Conservation (phyloP, 2,888 invertebrate species). For the Neoaliturus tenellus region DNA sequence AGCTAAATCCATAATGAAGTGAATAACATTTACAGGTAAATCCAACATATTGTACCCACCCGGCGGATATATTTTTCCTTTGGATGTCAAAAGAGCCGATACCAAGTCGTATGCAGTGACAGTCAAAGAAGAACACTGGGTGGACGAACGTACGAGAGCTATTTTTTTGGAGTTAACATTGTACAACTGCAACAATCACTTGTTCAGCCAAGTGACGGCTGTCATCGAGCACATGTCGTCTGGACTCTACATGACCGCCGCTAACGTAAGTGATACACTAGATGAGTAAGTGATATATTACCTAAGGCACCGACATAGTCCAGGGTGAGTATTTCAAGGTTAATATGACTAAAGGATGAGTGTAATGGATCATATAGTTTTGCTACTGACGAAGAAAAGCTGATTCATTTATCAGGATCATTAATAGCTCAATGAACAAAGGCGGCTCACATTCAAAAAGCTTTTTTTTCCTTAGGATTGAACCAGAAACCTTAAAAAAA, state of each 20-base stretch:
- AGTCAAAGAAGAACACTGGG: slow-evolving; percentile 25
- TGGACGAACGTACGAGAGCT: slow-evolving; percentile 41
- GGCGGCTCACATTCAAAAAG: too few relatives aligned
- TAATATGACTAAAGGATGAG: neutral
- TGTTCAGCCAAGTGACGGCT: slow-evolving; percentile 41
- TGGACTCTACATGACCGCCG: slow-evolving; percentile 19
- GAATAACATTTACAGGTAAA: neutral
- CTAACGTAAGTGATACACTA: slow-evolving; percentile 46
- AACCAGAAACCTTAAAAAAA: too few relatives aligned
- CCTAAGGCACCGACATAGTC: too few relatives aligned
- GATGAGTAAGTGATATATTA: too few relatives aligned
- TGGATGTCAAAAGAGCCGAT: neutral
- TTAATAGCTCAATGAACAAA: neutral
- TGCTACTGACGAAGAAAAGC: too few relatives aligned
- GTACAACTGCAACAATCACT: slow-evolving; percentile 45
- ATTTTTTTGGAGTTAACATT: slow-evolving; percentile 45
- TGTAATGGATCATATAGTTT: neutral
- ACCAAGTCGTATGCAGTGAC: neutral
- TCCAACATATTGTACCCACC: neutral
- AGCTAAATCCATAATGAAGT: too few relatives aligned
- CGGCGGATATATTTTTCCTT: neutral
- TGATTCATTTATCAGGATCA: too few relatives aligned
- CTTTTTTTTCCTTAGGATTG: too few relatives aligned
- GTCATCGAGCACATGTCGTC: slow-evolving; percentile 41
- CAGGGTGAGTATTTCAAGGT: neutral